Conservation (phyloP, 2,113 vertebrate genomes). For the Colius striatus region DNA sequence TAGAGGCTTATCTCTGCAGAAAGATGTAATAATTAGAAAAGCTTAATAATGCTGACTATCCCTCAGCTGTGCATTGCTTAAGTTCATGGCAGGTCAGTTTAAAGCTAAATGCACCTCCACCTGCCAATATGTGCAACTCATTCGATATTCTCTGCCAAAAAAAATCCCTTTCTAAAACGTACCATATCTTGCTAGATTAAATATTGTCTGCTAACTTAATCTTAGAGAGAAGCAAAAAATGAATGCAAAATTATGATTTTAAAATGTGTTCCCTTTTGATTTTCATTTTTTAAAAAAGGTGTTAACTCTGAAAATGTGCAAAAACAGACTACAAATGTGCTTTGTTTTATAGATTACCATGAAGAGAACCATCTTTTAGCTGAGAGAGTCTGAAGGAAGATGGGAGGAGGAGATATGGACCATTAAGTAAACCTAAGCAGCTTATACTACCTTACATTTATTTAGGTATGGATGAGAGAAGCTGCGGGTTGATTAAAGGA, state of each 20-base stretch:
- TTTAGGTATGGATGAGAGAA: conserved; percentile 17
- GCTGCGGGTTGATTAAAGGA: background rate
- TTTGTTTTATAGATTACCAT: background rate
- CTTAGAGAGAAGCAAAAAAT: background rate
- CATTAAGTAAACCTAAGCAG: conserved; percentile 10
- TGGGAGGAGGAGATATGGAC: background rate
- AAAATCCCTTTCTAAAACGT: background rate
- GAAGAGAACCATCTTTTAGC: background rate
- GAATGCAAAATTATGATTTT: background rate
- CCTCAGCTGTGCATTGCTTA: background rate
- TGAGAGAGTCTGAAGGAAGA: background rate
- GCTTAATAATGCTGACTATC: background rate
- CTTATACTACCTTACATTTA: conserved; percentile 9
- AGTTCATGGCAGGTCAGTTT: background rate
- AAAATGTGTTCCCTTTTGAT: background rate
- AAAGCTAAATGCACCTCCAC: background rate
- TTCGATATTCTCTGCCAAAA: background rate
- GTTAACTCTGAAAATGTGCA: background rate
- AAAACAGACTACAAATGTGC: background rate
- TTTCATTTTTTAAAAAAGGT: background rate
- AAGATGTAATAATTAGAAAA: background rate
- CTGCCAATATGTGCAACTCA: background rate
- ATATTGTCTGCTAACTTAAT: background rate
- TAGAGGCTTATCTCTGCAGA: conserved; percentile 21
- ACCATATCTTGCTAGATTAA: background rate